These are phyloP conservation scores for Macrotrachela quadricornifera DNA, from an alignment of 1,140 invertebrate species.

Conservation along the genomic window DNA sequence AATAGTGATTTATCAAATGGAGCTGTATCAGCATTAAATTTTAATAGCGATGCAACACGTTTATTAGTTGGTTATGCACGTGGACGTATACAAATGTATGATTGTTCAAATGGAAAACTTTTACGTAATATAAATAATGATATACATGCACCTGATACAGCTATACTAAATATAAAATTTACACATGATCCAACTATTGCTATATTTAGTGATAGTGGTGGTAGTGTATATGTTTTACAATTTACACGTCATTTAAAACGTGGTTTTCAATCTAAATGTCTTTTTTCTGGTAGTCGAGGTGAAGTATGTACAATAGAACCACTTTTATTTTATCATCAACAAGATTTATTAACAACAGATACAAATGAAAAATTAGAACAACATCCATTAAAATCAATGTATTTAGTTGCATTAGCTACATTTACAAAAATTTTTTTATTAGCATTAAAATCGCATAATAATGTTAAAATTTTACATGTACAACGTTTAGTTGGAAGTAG, in stretches of 20 bases:
- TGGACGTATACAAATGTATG: slow-evolving; percentile 45
- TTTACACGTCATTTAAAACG: slow-evolving; percentile 65
- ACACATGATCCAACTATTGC: slow-evolving; percentile 51
- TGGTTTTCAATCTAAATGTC: slow-evolving; percentile 60
- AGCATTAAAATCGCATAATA: slow-evolving; percentile 49
- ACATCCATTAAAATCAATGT: neutral
- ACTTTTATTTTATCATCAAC: slow-evolving; percentile 29
- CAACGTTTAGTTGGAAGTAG: slow-evolving; percentile 34
- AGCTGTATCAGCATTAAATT: slow-evolving; percentile 55
- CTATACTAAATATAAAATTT: slow-evolving; percentile 61
- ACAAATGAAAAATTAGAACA: too few species aligned
- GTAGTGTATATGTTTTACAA: slow-evolving; percentile 82
- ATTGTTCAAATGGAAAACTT: slow-evolving; percentile 36
- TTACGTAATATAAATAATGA: slow-evolving; percentile 51
- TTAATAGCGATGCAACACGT: slow-evolving; percentile 62
- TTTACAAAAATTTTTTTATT: slow-evolving; percentile 52
- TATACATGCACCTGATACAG: slow-evolving; percentile 61
- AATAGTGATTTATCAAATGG: slow-evolving; percentile 40
- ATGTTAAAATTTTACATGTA: slow-evolving; percentile 39
- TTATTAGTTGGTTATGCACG: slow-evolving; percentile 64
- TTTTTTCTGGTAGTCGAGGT: slow-evolving; percentile 79
- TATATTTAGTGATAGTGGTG: slow-evolving; percentile 73
- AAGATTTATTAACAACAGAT: too few species aligned
- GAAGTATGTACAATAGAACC: slow-evolving; percentile 77
- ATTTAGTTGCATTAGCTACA: neutral